Percentiles rank a stretch among this genome's conserved stretches.
phyloP scores from a whole-genome alignment of 2,888 invertebrate genomes.

The Aphrophora alni region DNA sequence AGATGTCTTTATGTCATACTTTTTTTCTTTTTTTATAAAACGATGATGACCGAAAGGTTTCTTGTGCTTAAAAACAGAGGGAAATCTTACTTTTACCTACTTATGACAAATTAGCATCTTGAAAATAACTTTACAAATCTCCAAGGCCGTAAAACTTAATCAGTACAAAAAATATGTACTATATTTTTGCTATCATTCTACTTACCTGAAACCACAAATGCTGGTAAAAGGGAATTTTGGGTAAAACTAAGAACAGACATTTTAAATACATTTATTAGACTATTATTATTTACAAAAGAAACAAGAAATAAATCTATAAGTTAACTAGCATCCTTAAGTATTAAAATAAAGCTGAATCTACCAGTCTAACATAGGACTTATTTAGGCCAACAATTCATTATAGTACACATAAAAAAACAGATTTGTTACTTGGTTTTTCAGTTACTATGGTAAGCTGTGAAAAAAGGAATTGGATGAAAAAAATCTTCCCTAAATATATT shows the following conservation, averaged over 20 bases:
- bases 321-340: not conserved
- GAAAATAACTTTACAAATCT: too few relatives aligned
- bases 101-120: too few relatives aligned
- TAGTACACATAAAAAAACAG: not conserved
- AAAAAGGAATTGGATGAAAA: not conserved
- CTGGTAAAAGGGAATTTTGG: not conserved
- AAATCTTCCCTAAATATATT: not conserved
- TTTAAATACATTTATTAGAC: slow-evolving; percentile 6
- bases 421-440: not conserved
- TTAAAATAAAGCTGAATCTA: not conserved
- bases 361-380: not conserved
- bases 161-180: too few relatives aligned
- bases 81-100: too few relatives aligned
- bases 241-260: not conserved
- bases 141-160: too few relatives aligned
- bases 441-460: not conserved
- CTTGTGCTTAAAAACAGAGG: too few relatives aligned
- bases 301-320: not conserved
- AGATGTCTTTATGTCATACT: too few relatives aligned
- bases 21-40: too few relatives aligned
- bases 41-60: too few relatives aligned
- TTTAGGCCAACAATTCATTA: not conserved
- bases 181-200: too few relatives aligned
- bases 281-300: not conserved
- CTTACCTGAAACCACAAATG: too few relatives aligned